Evolutionary conservation across 2,888 invertebrate genomes (phyloP).

Genomic region (Tenthredo notha): DNA sequence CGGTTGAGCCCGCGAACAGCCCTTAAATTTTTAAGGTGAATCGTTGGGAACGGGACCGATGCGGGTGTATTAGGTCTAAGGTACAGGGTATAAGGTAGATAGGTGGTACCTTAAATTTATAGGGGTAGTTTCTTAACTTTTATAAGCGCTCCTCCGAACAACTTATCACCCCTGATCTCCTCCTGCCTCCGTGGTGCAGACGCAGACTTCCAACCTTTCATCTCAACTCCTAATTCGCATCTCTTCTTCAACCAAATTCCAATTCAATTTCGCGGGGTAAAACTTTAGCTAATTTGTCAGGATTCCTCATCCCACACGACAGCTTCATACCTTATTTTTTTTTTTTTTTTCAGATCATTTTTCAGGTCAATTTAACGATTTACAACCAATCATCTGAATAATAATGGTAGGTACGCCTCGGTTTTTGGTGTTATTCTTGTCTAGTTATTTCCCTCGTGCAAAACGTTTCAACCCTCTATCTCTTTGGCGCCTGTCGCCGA

Average conservation of each 20-base stretch:
- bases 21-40: slow-evolving; percentile 39
- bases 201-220: slow-evolving; percentile 1
- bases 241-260: slow-evolving; percentile 22
- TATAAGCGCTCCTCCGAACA: slow-evolving; percentile 61
- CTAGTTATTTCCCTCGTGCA: neutral
- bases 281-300: slow-evolving; percentile 36
- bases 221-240: slow-evolving; percentile 30
- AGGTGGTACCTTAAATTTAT: slow-evolving; percentile 60
- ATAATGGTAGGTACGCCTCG: neutral
- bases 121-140: slow-evolving; percentile 64
- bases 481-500: slow-evolving; percentile 17
- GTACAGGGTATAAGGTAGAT: slow-evolving; percentile 23
- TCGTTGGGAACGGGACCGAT: slow-evolving; percentile 1
- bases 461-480: neutral
- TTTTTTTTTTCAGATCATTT: neutral
- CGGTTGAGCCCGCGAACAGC: slow-evolving; percentile 18
- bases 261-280: slow-evolving; percentile 28
- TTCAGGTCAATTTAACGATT: neutral
- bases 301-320: neutral
- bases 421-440: neutral
- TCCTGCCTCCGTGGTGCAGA: neutral
- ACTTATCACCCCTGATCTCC: slow-evolving; percentile 54
- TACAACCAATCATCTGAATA: neutral
- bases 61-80: slow-evolving; percentile 42
- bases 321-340: neutral